Evolutionary conservation across 2,113 vertebrate species (phyloP).

Genomic region (Bujurquina vittata): DNA sequence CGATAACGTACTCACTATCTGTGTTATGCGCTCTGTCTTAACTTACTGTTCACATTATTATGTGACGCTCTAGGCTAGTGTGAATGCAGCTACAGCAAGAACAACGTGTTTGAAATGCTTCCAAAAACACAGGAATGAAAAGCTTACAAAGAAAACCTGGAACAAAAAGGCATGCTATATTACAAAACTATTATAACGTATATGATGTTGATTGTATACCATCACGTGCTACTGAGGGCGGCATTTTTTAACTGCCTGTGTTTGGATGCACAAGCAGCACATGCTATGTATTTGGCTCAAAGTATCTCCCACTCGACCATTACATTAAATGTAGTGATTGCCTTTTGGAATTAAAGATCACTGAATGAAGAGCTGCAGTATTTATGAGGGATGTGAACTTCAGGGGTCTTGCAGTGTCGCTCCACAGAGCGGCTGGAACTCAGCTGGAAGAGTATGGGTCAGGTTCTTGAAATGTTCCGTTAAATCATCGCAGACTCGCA

Average conservation of each 20-base stretch:
- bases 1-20: constrained; percentile 4
- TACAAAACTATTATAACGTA: constrained; percentile 58
- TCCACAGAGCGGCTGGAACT: background rate
- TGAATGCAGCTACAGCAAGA: constrained; percentile 61
- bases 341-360: constrained; percentile 77
- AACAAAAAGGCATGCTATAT: constrained; percentile 71
- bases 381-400: constrained; percentile 12
- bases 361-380: constrained; percentile 7
- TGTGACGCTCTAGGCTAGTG: constrained; percentile 47
- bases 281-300: constrained; percentile 63
- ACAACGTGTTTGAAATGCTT: constrained; percentile 43
- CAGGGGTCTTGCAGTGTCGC: background rate
- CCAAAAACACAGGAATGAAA: constrained; percentile 32
- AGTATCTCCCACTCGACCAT: constrained; percentile 65
- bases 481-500: background rate
- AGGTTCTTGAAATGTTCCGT: constrained; percentile 19
- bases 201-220: constrained; percentile 73
- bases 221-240: constrained; percentile 62
- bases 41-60: constrained; percentile 36
- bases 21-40: constrained; percentile 27
- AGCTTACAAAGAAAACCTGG: constrained; percentile 44
- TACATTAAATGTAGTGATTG: constrained; percentile 76
- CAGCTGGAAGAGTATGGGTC: background rate
- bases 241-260: constrained; percentile 39
- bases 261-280: constrained; percentile 24